Evolutionary conservation across 2,888 invertebrate species (phyloP).

Genomic region (Caenorhabditis sp.): DNA sequence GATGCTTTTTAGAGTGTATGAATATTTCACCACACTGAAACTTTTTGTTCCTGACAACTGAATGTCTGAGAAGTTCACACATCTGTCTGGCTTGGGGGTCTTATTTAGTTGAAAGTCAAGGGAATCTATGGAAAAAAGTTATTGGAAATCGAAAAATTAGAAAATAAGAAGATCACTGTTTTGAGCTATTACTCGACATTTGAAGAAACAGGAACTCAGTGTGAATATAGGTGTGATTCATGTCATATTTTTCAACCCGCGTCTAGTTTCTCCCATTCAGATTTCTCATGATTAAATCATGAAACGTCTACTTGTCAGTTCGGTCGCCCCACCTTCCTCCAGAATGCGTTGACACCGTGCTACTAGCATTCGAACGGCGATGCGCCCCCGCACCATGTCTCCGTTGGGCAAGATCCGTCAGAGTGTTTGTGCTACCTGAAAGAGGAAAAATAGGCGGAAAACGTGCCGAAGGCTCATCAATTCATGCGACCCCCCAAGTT

Average conservation of each 20-base stretch:
- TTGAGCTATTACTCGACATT: too few species aligned
- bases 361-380: slow-evolving; percentile 81
- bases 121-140: background rate
- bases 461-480: slow-evolving; percentile 58
- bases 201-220: too few species aligned
- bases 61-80: slow-evolving; percentile 40
- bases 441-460: slow-evolving; percentile 25
- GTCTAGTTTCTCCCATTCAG: background rate
- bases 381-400: slow-evolving; percentile 79
- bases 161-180: too few species aligned
- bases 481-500: slow-evolving; percentile 36
- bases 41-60: slow-evolving; percentile 3
- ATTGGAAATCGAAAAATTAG: background rate
- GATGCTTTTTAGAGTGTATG: slow-evolving; percentile 16
- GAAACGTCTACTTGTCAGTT: slow-evolving; percentile 3
- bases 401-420: slow-evolving; percentile 81
- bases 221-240: slow-evolving; percentile 24
- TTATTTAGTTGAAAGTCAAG: background rate
- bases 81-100: background rate
- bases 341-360: slow-evolving; percentile 82
- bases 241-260: background rate
- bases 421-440: slow-evolving; percentile 80
- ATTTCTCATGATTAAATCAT: slow-evolving; percentile 1
- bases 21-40: slow-evolving; percentile 33
- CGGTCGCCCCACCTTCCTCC: slow-evolving; percentile 75